Evolutionary conservation across 2,113 vertebrate genomes (phyloP).

Genomic region (Crocuta crocuta): DNA sequence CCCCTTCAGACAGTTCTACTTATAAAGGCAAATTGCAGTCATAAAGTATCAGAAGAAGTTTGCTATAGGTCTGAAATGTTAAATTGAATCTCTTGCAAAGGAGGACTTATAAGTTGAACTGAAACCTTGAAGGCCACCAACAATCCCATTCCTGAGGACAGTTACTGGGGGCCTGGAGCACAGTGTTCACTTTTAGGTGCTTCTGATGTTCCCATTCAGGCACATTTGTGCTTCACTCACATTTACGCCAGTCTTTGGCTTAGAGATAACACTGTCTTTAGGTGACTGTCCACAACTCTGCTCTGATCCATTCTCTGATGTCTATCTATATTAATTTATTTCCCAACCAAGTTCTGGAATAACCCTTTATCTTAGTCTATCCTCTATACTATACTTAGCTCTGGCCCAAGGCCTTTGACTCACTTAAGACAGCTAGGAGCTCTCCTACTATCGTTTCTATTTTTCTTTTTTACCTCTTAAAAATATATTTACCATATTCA

Average conservation of each 20-base stretch:
- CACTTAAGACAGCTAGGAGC: not conserved
- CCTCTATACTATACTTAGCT: not conserved
- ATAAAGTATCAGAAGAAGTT: not conserved
- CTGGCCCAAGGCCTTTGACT: not conserved
- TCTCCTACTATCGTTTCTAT: not conserved
- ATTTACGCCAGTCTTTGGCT: not conserved
- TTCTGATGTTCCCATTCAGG: not conserved
- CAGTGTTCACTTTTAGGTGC: not conserved
- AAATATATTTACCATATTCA: not conserved
- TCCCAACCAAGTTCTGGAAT: not conserved
- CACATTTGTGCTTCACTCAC: not conserved
- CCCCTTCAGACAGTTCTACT: not conserved
- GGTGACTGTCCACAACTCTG: not conserved
- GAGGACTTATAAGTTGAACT: not conserved
- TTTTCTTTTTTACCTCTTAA: not conserved
- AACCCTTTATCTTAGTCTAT: not conserved
- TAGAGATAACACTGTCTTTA: not conserved
- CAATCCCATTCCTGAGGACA: not conserved
- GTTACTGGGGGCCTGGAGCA: not conserved
- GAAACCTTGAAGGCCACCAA: not conserved
- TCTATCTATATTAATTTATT: conserved; percentile 12
- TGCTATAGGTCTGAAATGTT: not conserved
- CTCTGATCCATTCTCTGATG: not conserved
- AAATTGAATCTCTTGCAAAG: not conserved
- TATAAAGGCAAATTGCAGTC: not conserved